Base-by-base conservation (phyloP, 2,888 invertebrate genomes). In the Papilio gigon region DNA sequence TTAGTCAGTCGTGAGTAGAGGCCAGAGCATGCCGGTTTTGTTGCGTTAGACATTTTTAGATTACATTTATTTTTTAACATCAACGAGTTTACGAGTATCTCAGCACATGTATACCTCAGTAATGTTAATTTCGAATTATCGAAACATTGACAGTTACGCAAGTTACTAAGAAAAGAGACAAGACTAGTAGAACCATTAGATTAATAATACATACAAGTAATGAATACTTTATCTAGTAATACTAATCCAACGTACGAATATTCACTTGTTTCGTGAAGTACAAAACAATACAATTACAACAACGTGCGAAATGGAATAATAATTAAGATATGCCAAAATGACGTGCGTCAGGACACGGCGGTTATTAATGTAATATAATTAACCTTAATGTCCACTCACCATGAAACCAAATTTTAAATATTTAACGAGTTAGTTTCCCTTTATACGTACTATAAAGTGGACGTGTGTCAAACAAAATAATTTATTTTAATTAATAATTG, bases 1-100 rank as follows among this genome's bases (percentile, higher is more conserved):
- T 81, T 87, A 86, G 84, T 81, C 80, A 84, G 85, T 92, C 84
- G 92, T 92, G 92, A 92, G 92, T 92, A 92, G 92, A 81, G 85
- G 91, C 92, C 90, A 84, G 79, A 83, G 91, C 90, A 90, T 91
- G 92, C 88, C 88, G 83, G 81, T 87, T 90, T 85, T 82, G 81
- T 90, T 90, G 89, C 89, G 68, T 77, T 68, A 65, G 64, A 60
- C 37, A 20, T 64, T 35, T 78, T 80, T 84, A 77, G 73, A 76
- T 76, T 80, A 82, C 78, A 72, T 80, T 77, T 71, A 68, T 71
- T 74, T 71, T 71, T 75, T 74, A 77, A 76, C 56, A 66, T 62
- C n/a, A 37, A 66, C 40, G 65, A 14, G 14, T 4, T n/a, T n/a
- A n/a, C n/a, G n/a, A n/a, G 2, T 25, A n/a, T 27, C 22, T 17